Percentiles rank a stretch among this genome's conserved stretches.
These are phyloP conservation scores for Rhipidura dahli DNA, from an alignment of 2,113 vertebrate species.

Conservation along the genomic window DNA sequence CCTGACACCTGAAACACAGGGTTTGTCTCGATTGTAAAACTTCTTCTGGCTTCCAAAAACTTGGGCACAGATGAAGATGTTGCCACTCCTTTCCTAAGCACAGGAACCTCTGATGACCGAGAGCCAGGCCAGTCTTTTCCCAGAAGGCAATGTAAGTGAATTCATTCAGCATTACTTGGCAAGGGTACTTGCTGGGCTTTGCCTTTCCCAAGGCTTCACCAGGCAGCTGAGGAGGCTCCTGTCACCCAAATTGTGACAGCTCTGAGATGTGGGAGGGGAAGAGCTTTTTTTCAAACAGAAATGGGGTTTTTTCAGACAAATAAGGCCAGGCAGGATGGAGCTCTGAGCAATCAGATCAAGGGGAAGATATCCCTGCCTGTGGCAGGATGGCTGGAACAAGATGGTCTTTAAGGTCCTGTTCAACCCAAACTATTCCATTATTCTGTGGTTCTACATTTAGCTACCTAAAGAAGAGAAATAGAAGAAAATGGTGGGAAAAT, in stretches of 20 bases:
- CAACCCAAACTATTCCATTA: neutral
- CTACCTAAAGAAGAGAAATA: neutral
- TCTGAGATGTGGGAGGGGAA: neutral
- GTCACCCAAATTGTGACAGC: neutral
- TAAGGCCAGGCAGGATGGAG: neutral
- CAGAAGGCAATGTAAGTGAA: neutral
- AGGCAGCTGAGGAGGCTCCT: neutral
- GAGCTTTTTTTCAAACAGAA: neutral
- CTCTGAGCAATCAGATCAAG: neutral
- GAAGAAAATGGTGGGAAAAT: accelerated
- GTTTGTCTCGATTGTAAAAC: neutral
- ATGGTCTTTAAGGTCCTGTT: neutral
- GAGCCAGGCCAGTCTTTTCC: neutral
- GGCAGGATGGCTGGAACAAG: neutral
- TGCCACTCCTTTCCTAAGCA: neutral
- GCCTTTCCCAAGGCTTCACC: accelerated
- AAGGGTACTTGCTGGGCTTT: neutral
- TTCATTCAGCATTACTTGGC: neutral
- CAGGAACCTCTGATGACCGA: neutral
- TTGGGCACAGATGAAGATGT: neutral
- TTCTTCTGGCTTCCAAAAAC: neutral
- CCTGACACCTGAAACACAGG: neutral
- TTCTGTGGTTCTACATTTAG: neutral
- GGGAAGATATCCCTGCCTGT: accelerated
- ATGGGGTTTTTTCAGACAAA: neutral